Percentiles rank a stretch among this genome's conserved stretches.
Conservation (phyloP, 1,140 invertebrate species). For the Penaeus chinensis region DNA sequence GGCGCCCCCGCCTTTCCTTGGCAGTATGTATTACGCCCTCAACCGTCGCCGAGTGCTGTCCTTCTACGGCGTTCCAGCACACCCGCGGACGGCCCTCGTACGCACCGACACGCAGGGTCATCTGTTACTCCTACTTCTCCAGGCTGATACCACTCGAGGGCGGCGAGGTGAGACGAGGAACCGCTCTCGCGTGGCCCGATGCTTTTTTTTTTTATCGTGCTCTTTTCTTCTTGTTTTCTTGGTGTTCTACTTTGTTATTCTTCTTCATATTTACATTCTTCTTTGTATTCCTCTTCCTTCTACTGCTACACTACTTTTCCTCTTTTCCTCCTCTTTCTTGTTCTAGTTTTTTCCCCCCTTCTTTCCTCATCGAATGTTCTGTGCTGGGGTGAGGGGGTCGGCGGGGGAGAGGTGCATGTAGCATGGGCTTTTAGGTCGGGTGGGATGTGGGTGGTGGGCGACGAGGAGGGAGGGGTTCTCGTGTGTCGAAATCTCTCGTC, state of each 20-base stretch:
- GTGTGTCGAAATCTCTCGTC: not conserved
- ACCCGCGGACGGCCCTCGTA: conserved; percentile 80
- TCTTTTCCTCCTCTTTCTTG: no score
- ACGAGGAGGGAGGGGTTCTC: no score
- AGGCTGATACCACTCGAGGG: conserved; percentile 85
- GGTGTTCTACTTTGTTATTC: not conserved
- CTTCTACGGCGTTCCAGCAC: conserved; percentile 73
- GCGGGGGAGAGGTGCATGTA: not conserved
- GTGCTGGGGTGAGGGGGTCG: no score
- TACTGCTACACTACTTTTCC: no score
- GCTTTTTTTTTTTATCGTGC: not conserved
- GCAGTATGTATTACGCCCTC: conserved; percentile 90
- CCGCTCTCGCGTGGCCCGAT: not conserved
- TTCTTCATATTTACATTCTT: not conserved
- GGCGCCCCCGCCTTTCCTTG: no score
- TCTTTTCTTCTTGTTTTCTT: not conserved
- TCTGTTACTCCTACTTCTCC: conserved; percentile 89
- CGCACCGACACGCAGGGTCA: conserved; percentile 82
- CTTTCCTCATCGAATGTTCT: no score
- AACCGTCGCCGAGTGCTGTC: conserved; percentile 89
- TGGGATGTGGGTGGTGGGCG: no score
- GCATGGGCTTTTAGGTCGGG: no score
- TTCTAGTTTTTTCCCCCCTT: no score
- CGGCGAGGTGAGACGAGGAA: conserved; percentile 81
- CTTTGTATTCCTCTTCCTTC: not conserved